phyloP scores from a whole-genome alignment of 2,888 invertebrate species.

The Gasteruption jaculator region DNA sequence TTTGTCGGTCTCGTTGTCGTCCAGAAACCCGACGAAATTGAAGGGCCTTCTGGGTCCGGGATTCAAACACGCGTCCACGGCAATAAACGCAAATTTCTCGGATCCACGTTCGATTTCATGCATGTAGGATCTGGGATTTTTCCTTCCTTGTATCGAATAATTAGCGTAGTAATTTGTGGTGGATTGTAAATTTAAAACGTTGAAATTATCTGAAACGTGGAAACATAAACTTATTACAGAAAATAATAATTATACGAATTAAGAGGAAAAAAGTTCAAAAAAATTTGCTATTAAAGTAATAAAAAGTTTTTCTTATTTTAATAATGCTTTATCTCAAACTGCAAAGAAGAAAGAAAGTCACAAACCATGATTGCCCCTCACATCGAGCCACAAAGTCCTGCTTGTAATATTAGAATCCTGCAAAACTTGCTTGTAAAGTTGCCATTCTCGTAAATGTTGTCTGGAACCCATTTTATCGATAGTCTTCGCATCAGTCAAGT shows the following conservation, averaged over 20 bases:
- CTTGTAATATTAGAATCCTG: slow-evolving; percentile 63
- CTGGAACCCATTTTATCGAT: slow-evolving; percentile 73
- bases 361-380: slow-evolving; percentile 87
- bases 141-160: slow-evolving; percentile 74
- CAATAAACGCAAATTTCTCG: slow-evolving; percentile 75
- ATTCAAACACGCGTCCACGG: slow-evolving; percentile 80
- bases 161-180: slow-evolving; percentile 71
- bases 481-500: slow-evolving; percentile 84
- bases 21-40: slow-evolving; percentile 80
- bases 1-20: slow-evolving; percentile 56
- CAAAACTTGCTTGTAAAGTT: slow-evolving; percentile 68
- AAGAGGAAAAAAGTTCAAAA: background rate
- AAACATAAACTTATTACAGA: slow-evolving; percentile 1
- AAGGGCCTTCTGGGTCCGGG: slow-evolving; percentile 85
- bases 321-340: slow-evolving; percentile 4
- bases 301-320: slow-evolving; percentile 12
- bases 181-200: slow-evolving; percentile 66
- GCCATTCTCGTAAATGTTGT: slow-evolving; percentile 81
- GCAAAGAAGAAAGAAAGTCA: slow-evolving; percentile 6
- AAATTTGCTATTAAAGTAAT: slow-evolving; percentile 8
- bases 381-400: slow-evolving; percentile 80
- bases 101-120: slow-evolving; percentile 58
- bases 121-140: slow-evolving; percentile 69
- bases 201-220: slow-evolving; percentile 76
- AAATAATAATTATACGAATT: slow-evolving; percentile 1